Percentiles rank a stretch among this genome's conserved stretches.
Conservation (phyloP, 2,888 invertebrate genomes). For the Augochlorella aurata region DNA sequence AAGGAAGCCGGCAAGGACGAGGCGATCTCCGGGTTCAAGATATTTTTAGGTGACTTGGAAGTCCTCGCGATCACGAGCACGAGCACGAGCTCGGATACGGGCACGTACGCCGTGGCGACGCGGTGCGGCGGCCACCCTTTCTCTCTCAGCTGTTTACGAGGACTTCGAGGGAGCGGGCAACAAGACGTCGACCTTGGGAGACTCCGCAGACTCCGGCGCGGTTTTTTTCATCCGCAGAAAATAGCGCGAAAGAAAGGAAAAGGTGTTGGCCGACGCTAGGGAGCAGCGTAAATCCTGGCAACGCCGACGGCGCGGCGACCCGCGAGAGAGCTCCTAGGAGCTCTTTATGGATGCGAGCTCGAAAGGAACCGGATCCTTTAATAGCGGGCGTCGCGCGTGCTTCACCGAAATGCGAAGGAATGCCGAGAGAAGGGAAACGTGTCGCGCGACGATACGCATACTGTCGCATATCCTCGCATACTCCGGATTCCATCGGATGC, state of each 20-base stretch:
- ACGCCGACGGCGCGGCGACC: neutral
- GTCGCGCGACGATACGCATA: neutral
- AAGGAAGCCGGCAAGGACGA: conserved; percentile 47
- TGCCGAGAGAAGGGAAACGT: conserved; percentile 14
- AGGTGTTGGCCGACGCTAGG: neutral
- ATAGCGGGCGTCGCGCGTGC: conserved; percentile 10
- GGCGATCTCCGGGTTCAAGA: conserved; percentile 51
- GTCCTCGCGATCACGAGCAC: neutral
- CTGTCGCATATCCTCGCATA: conserved; percentile 5
- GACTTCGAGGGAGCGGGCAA: conserved; percentile 37
- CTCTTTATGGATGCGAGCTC: neutral
- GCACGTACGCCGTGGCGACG: neutral
- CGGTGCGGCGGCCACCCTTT: conserved; percentile 32
- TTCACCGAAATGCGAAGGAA: conserved; percentile 28
- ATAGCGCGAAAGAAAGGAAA: conserved; percentile 28
- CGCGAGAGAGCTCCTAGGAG: neutral
- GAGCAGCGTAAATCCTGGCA: neutral
- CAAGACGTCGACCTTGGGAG: conserved; percentile 55
- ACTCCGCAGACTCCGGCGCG: conserved; percentile 4
- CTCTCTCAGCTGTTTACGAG: conserved; percentile 53
- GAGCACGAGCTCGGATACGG: neutral
- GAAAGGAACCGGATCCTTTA: conserved; percentile 26
- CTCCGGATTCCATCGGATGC: neutral
- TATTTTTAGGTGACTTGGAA: conserved; percentile 51
- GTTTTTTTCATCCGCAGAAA: conserved; percentile 28